phyloP scores from a whole-genome alignment of 2,888 invertebrate species.

The Cryptocheilus praepositus region DNA sequence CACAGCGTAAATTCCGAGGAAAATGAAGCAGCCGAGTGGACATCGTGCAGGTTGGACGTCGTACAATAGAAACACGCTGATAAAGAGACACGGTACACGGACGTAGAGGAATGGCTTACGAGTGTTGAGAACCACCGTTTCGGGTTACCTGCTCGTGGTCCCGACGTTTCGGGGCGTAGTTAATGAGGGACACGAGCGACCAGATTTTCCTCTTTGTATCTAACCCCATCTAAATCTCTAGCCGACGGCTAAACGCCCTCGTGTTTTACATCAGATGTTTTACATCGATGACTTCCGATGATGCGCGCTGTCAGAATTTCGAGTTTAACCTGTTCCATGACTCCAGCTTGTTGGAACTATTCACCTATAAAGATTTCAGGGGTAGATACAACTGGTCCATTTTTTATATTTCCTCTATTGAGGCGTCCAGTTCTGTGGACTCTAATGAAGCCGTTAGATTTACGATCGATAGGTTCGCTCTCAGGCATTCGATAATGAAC shows the following conservation, averaged over 20 bases:
- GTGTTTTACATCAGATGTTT: constrained; percentile 44
- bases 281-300: constrained; percentile 49
- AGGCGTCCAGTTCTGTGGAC: background rate
- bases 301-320: constrained; percentile 16
- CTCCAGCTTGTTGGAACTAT: background rate
- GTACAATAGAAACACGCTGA: background rate
- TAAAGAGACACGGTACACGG: no score
- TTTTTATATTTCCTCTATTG: background rate
- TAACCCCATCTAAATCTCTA: constrained; percentile 58
- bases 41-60: no score
- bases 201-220: constrained; percentile 52
- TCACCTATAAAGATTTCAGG: no score
- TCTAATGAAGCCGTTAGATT: constrained; percentile 50
- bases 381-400: no score
- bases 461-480: constrained; percentile 37
- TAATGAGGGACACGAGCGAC: constrained; percentile 54
- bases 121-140: constrained; percentile 46
- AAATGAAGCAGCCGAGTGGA: no score
- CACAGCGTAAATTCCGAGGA: no score
- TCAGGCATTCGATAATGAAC: no score
- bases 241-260: constrained; percentile 47
- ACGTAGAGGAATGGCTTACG: background rate
- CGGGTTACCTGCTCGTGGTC: constrained; percentile 46
- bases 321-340: constrained; percentile 10
- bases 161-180: constrained; percentile 42